These are phyloP conservation scores for Drosophila niveifrons DNA, from an alignment of 2,888 invertebrate genomes.

Conservation along the genomic window DNA sequence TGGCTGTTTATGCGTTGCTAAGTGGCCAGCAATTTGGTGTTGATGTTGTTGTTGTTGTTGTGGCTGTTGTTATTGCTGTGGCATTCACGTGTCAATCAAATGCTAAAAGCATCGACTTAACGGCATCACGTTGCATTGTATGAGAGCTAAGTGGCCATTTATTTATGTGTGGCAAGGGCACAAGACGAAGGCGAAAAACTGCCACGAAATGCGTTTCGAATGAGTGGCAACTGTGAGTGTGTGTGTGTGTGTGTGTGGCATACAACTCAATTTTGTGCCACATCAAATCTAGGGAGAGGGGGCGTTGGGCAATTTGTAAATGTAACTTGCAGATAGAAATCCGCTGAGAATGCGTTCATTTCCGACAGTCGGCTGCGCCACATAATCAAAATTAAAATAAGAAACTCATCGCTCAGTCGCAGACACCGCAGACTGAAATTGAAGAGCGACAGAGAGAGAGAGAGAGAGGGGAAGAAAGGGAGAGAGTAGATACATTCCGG, in stretches of 20 bases:
- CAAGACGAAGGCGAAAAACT: conserved; percentile 16
- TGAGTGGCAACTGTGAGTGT: conserved; percentile 11
- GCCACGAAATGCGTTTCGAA: conserved; percentile 49
- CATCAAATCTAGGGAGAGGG: neutral
- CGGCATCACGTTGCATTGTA: conserved; percentile 64
- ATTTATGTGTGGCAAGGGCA: conserved; percentile 37
- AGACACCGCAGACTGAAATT: conserved; percentile 38
- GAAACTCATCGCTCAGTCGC: conserved; percentile 78
- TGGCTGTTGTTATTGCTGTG: conserved; percentile 27
- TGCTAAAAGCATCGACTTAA: conserved; percentile 68
- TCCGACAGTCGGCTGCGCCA: conserved; percentile 45
- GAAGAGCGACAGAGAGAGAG: neutral
- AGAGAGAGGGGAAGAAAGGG: too few species aligned
- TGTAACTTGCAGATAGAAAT: conserved; percentile 78
- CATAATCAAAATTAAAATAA: conserved; percentile 81
- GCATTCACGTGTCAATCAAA: conserved; percentile 71
- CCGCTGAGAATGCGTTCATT: conserved; percentile 55
- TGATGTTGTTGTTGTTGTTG: conserved; percentile 27
- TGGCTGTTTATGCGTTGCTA: conserved; percentile 58
- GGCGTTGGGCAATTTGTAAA: conserved; percentile 72
- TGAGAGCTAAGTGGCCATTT: conserved; percentile 61
- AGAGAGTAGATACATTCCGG: conserved; percentile 65
- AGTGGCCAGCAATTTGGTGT: conserved; percentile 50
- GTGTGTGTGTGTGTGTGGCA: conserved; percentile 8
- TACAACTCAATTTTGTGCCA: conserved; percentile 60